These are phyloP conservation scores for Drosophila tanythrix DNA, from an alignment of 2,888 invertebrate genomes.

Conservation along the genomic window DNA sequence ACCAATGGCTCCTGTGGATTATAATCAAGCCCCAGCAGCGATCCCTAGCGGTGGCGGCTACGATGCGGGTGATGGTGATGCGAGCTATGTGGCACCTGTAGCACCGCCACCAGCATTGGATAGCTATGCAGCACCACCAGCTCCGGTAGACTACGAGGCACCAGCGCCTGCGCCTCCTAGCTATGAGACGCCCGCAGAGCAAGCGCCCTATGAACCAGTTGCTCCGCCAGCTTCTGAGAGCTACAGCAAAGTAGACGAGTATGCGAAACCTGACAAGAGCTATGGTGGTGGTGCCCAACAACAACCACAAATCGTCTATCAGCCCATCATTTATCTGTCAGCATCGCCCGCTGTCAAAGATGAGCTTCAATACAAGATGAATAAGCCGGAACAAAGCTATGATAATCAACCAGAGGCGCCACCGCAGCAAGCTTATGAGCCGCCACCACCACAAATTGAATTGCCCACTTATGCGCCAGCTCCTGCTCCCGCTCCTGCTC, in stretches of 20 bases:
- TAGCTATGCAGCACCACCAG: slow-evolving; percentile 16
- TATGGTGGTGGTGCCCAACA: slow-evolving; percentile 31
- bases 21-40: slow-evolving; percentile 30
- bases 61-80: slow-evolving; percentile 57
- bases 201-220: slow-evolving; percentile 30
- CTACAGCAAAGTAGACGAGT: slow-evolving; percentile 48
- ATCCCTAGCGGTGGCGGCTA: slow-evolving; percentile 31
- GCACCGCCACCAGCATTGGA: slow-evolving; percentile 29
- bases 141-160: slow-evolving; percentile 25
- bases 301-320: slow-evolving; percentile 73
- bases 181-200: slow-evolving; percentile 30
- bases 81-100: slow-evolving; percentile 50
- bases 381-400: slow-evolving; percentile 24
- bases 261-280: slow-evolving; percentile 27
- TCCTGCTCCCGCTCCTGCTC: background rate
- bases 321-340: slow-evolving; percentile 78
- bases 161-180: slow-evolving; percentile 15
- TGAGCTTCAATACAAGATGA: slow-evolving; percentile 9
- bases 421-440: slow-evolving; percentile 1
- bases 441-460: slow-evolving; percentile 13
- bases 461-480: slow-evolving; percentile 17
- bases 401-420: slow-evolving; percentile 14
- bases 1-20: slow-evolving; percentile 27
- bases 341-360: slow-evolving; percentile 40
- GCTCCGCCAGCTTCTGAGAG: slow-evolving; percentile 35